phyloP scores from a whole-genome alignment of 2,113 vertebrate species.

The Himantopus leucocephalus region DNA sequence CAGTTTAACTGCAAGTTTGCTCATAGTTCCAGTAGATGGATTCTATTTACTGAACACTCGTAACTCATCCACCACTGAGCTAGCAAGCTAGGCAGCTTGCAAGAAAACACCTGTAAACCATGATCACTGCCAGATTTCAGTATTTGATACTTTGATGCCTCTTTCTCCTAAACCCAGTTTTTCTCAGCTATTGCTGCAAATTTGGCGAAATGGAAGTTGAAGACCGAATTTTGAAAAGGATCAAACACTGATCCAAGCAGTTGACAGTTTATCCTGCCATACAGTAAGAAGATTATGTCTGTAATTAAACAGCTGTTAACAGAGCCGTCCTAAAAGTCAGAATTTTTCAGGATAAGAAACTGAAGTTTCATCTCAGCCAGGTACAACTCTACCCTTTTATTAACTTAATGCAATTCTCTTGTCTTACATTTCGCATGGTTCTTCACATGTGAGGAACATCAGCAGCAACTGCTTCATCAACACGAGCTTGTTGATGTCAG shows the following conservation, averaged over 20 bases:
- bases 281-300: background rate
- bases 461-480: background rate
- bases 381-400: background rate
- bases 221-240: background rate
- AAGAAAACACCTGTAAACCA: background rate
- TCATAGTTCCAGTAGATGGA: background rate
- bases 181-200: background rate
- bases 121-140: fast-evolving
- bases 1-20: background rate
- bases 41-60: background rate
- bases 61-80: background rate
- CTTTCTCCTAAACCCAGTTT: background rate
- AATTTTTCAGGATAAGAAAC: background rate
- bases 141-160: background rate
- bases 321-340: background rate
- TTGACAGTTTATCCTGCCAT: background rate
- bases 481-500: background rate
- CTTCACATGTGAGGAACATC: background rate
- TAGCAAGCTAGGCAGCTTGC: background rate
- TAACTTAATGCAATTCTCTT: background rate
- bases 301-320: background rate
- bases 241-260: background rate
- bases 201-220: background rate
- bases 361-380: background rate
- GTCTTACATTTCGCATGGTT: background rate